These are phyloP conservation scores for Clarias fuscus DNA, from an alignment of 2,797 vertebrate species.

Conservation along the genomic window DNA sequence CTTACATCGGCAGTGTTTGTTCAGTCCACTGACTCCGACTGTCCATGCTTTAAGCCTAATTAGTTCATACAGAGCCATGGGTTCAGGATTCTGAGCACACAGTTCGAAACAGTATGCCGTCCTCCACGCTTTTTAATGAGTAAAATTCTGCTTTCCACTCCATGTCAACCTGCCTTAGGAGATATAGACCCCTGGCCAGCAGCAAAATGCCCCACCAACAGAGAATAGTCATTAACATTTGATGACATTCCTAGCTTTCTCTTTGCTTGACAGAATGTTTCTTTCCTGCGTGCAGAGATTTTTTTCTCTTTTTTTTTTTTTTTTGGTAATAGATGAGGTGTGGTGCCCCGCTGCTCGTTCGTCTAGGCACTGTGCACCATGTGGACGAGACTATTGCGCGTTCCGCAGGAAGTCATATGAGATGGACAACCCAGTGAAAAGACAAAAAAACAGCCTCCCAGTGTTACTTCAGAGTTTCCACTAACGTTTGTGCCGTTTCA, in stretches of 20 bases:
- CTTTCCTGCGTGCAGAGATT: background rate
- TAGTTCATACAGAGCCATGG: background rate
- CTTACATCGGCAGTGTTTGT: background rate
- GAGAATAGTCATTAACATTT: constrained; percentile 31
- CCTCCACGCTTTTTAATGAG: constrained; percentile 2
- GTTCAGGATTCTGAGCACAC: background rate
- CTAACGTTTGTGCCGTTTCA: background rate
- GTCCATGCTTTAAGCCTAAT: background rate
- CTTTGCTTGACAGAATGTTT: constrained; percentile 3
- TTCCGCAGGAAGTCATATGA: constrained; percentile 23
- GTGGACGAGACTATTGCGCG: background rate
- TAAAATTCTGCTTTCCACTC: constrained; percentile 24
- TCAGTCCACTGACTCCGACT: background rate
- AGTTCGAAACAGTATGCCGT: constrained; percentile 21
- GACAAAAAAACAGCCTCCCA: background rate
- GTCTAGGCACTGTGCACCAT: background rate
- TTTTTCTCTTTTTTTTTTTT: background rate
- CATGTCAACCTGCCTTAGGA: background rate
- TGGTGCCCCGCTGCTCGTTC: constrained; percentile 18
- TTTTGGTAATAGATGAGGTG: background rate
- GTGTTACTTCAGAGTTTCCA: background rate
- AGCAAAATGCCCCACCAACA: constrained; percentile 30
- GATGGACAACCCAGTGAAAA: background rate
- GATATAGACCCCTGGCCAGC: background rate
- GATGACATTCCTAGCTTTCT: constrained; percentile 15